These are phyloP conservation scores for Corvus moneduloides DNA, from an alignment of 2,113 vertebrate genomes.

Conservation along the genomic window DNA sequence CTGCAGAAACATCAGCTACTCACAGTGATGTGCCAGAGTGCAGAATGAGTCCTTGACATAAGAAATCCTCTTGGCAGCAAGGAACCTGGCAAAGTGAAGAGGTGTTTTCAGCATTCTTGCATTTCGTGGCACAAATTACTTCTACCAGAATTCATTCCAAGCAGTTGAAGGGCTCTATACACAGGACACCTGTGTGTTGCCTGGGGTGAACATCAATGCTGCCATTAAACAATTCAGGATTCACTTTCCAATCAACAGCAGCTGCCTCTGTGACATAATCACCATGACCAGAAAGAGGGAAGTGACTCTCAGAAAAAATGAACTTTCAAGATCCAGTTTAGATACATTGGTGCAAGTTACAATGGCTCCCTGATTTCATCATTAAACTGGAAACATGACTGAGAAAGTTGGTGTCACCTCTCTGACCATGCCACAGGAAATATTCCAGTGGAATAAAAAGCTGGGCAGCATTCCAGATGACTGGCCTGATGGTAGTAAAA, in stretches of 20 bases:
- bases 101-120: neutral
- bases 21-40: neutral
- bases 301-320: neutral
- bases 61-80: neutral
- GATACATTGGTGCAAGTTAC: neutral
- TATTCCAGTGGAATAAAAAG: neutral
- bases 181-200: neutral
- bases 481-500: neutral
- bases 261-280: neutral
- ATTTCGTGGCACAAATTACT: neutral
- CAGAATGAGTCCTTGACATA: neutral
- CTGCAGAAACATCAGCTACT: neutral
- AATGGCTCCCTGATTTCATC: neutral
- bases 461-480: neutral
- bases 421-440: neutral
- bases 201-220: accelerated
- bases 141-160: neutral
- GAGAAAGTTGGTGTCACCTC: neutral
- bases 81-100: neutral
- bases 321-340: neutral
- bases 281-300: neutral
- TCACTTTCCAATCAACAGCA: neutral
- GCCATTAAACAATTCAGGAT: neutral
- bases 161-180: neutral
- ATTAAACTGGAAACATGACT: neutral